Conservation (phyloP, 2,888 invertebrate species). For the Oscheius onirici region DNA sequence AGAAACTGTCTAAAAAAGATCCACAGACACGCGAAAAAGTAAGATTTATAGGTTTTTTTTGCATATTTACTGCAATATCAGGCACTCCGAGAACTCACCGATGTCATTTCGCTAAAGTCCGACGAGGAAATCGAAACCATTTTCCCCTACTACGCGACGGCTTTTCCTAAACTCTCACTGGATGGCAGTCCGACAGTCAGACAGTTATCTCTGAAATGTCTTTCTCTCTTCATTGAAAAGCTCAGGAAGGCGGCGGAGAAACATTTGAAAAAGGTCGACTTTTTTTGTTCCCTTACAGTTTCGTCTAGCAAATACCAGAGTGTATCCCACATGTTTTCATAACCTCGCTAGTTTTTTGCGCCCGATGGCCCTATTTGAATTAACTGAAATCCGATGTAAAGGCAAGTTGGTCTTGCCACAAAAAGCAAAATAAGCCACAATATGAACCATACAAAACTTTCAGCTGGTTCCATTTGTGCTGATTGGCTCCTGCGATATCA, state of each 20-base stretch:
- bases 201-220: conserved; percentile 42
- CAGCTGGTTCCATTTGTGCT: conserved; percentile 45
- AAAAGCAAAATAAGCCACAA: too few species aligned
- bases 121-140: conserved; percentile 28
- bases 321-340: too few species aligned
- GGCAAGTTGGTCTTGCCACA: too few species aligned
- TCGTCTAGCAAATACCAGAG: neutral
- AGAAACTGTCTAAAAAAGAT: conserved; percentile 63
- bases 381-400: too few species aligned
- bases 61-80: neutral
- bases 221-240: conserved; percentile 37
- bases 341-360: too few species aligned
- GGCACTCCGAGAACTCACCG: conserved; percentile 42
- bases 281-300: neutral
- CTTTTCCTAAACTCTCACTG: conserved; percentile 41
- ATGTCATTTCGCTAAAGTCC: conserved; percentile 34
- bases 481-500: conserved; percentile 41
- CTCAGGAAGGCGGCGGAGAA: conserved; percentile 49
- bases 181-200: conserved; percentile 53
- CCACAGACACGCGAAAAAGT: conserved; percentile 63
- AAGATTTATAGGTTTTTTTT: neutral
- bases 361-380: too few species aligned
- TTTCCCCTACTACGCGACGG: conserved; percentile 39
- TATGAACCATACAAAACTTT: too few species aligned
- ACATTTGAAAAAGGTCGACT: conserved; percentile 49